A percentile compares a stretch with the other conserved stretches of the same genome.
Conservation (phyloP, 2,113 vertebrate species). For the Heterochromis multidens region DNA sequence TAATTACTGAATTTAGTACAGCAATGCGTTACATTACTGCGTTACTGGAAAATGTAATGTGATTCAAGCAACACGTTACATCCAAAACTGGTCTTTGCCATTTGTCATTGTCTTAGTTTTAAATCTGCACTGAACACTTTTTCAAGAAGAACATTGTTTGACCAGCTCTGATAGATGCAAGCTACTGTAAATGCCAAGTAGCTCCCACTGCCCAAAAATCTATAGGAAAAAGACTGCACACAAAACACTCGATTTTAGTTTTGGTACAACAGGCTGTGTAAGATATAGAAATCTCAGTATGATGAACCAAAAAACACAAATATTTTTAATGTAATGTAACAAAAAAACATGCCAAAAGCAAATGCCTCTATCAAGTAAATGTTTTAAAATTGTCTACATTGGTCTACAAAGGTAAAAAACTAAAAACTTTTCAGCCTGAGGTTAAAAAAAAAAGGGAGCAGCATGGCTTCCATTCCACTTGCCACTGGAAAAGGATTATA, state of each 20-base stretch:
- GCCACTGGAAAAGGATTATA: not conserved
- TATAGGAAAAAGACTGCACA: not conserved
- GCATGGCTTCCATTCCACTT: not conserved
- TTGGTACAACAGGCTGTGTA: not conserved
- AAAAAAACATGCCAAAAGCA: not conserved
- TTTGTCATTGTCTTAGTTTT: not conserved
- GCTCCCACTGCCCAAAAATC: fast-evolving
- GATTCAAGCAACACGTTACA: too few species aligned
- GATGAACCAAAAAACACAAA: not conserved
- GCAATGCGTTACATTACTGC: too few species aligned
- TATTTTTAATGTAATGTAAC: not conserved
- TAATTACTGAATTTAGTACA: too few species aligned
- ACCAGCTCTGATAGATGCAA: fast-evolving
- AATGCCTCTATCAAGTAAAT: not conserved
- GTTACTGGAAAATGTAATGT: too few species aligned
- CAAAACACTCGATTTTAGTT: not conserved
- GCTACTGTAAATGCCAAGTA: not conserved
- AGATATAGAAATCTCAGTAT: not conserved
- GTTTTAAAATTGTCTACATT: not conserved
- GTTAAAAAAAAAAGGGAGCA: too few species aligned
- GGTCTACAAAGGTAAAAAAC: not conserved
- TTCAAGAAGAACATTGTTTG: not conserved
- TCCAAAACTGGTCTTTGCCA: too few species aligned
- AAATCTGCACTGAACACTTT: not conserved
- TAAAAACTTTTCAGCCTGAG: not conserved